Conservation (phyloP, 1,140 invertebrate genomes). For the Drosophila bipectinata region DNA sequence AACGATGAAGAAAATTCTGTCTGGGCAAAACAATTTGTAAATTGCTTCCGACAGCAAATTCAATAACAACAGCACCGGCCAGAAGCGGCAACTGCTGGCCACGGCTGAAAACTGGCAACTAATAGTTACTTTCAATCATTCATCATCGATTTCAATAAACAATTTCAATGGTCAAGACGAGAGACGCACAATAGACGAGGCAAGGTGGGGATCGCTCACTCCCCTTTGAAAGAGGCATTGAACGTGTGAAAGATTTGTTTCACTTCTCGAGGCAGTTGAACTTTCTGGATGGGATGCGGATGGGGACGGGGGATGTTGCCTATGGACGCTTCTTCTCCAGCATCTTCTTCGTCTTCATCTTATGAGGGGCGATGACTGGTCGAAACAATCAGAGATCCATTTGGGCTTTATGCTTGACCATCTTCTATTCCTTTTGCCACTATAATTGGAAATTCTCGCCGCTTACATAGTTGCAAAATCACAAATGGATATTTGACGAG, state of each 20-base stretch:
- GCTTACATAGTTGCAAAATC: slow-evolving; percentile 34
- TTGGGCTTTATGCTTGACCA: slow-evolving; percentile 32
- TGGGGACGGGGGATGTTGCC: background rate
- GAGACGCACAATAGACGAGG: slow-evolving; percentile 47
- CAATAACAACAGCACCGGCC: slow-evolving; percentile 58
- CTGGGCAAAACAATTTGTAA: slow-evolving; percentile 62
- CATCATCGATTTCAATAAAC: slow-evolving; percentile 81
- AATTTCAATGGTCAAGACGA: slow-evolving; percentile 67
- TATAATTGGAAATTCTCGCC: slow-evolving; percentile 42
- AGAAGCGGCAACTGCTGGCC: slow-evolving; percentile 5
- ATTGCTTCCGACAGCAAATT: slow-evolving; percentile 79
- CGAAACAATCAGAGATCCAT: slow-evolving; percentile 37
- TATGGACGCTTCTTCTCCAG: background rate
- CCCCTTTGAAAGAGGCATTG: slow-evolving; percentile 33
- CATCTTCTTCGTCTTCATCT: slow-evolving; percentile 10
- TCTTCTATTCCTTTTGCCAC: slow-evolving; percentile 35
- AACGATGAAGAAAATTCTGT: slow-evolving; percentile 28
- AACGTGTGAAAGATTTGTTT: slow-evolving; percentile 76
- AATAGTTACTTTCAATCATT: slow-evolving; percentile 82
- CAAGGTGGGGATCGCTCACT: slow-evolving; percentile 13
- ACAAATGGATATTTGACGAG: slow-evolving; percentile 42
- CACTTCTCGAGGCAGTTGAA: slow-evolving; percentile 48
- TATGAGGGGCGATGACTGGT: slow-evolving; percentile 36
- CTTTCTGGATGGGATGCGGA: slow-evolving; percentile 16
- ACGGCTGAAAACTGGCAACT: slow-evolving; percentile 42